Base-by-base conservation (phyloP, 2,888 invertebrate species). In the Melitaea athalia region DNA sequence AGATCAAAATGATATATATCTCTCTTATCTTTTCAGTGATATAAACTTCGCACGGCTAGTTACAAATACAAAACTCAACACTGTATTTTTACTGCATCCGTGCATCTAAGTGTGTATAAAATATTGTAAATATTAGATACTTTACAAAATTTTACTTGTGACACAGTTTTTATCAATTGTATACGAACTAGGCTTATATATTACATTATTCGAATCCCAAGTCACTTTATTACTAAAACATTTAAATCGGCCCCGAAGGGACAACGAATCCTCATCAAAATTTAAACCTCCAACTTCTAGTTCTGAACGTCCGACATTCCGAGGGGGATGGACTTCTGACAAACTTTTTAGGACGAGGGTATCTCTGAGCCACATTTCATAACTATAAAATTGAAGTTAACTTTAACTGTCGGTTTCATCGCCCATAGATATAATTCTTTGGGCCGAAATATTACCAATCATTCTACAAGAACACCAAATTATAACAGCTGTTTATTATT, bases 211-310 rank as follows among this genome's bases (percentile, higher is more conserved):
- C 3, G 8, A 45, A 12, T 45, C 45, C 45, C 45, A 12, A 11
- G 45, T 45, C 14, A 45, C 11, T 45, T 45, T 45, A n/a, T 49
- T 49, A 6, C 47, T 49, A 14, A 49, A 49, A n/a, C 47, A 8
- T 45, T n/a, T 14, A 49, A 49, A 49, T 0, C 47, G 14, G 14
- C n/a, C 45, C 10, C 45, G 10, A 45, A 45, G 45, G 45, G 11
- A 12, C 45, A n/a, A 49, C 47, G 47, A 49, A n/a, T 49, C 47
- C n/a, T 49, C 47, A 14, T 49, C 47, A n/a, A n/a, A n/a, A 49
- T 49, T 49, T 49, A 49, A 49, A n/a, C 47, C 5, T 49, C 47
- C 47, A 49, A 49, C 47, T 49, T 49, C n/a, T 45, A 45, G 45
- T 45, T 45, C 4, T 0, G 12, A 45, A 45, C 45, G 11, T 5